phyloP scores from a whole-genome alignment of 2,888 invertebrate species.

The Andrena haemorrhoa region DNA sequence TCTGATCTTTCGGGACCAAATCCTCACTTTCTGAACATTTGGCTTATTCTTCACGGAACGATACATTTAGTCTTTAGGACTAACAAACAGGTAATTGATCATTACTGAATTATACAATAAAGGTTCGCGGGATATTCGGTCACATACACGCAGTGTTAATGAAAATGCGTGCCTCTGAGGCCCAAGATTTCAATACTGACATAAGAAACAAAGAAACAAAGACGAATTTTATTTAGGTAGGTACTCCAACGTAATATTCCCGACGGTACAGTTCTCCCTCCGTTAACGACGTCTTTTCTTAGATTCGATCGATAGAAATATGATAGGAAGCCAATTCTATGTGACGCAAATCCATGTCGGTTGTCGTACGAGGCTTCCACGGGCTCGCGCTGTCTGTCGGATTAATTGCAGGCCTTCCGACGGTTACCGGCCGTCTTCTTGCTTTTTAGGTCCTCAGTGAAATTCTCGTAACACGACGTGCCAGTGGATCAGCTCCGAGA shows the following conservation, averaged over 20 bases:
- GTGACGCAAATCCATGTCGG: slow-evolving; percentile 78
- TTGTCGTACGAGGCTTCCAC: slow-evolving; percentile 76
- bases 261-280: background rate
- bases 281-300: slow-evolving; percentile 27
- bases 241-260: background rate
- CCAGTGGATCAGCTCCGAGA: background rate
- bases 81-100: no score
- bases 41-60: no score
- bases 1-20: no score
- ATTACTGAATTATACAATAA: no score
- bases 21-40: no score
- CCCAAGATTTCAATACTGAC: no score
- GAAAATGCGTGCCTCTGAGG: background rate
- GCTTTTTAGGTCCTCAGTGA: slow-evolving; percentile 29
- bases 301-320: slow-evolving; percentile 66
- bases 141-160: no score
- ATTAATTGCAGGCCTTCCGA: slow-evolving; percentile 75
- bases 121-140: no score
- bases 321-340: slow-evolving; percentile 78
- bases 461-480: background rate
- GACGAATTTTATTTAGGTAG: background rate
- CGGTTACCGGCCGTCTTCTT: slow-evolving; percentile 33
- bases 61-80: no score
- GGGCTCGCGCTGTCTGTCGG: slow-evolving; percentile 80
- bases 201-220: background rate